phyloP scores from a whole-genome alignment of 2,888 invertebrate genomes.

The Cosmorhoe ocellata region DNA sequence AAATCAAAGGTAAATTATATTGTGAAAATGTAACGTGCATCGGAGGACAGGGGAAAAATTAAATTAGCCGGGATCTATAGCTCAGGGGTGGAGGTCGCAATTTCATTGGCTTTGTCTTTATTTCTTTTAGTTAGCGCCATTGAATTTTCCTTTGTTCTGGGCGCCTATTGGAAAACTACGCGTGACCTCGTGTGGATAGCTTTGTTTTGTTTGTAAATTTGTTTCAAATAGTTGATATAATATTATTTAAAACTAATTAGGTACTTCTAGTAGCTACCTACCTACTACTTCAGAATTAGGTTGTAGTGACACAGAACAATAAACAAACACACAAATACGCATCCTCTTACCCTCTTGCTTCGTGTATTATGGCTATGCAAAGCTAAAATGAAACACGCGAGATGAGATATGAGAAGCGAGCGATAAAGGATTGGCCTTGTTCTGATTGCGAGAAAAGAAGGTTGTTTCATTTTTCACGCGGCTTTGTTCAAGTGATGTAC shows the following conservation, averaged over 20 bases:
- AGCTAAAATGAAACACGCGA: conserved; percentile 29
- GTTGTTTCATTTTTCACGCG: too few relatives aligned
- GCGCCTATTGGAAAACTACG: conserved; percentile 20
- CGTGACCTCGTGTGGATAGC: not conserved
- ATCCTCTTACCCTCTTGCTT: too few relatives aligned
- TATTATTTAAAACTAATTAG: too few relatives aligned
- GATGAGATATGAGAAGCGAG: conserved; percentile 33
- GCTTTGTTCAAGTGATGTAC: too few relatives aligned
- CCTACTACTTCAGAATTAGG: too few relatives aligned
- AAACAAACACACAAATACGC: too few relatives aligned
- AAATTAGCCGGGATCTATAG: conserved; percentile 41
- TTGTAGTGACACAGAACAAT: too few relatives aligned
- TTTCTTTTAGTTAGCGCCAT: conserved; percentile 25
- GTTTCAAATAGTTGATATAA: too few relatives aligned
- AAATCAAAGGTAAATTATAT: conserved; percentile 36
- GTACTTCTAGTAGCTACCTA: too few relatives aligned
- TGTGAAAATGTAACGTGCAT: conserved; percentile 40
- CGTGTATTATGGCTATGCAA: conserved; percentile 8
- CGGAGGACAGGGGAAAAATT: conserved; percentile 41
- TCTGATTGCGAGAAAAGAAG: conserved; percentile 31
- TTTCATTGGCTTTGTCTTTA: conserved; percentile 28
- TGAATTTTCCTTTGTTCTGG: conserved; percentile 19
- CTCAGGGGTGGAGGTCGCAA: conserved; percentile 28
- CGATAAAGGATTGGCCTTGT: conserved; percentile 34
- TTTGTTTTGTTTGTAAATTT: too few relatives aligned